These are phyloP conservation scores for Ephydatia muelleri DNA, from an alignment of 37 sponge, comb jelly and placozoan genomes.

Conservation along the genomic window DNA sequence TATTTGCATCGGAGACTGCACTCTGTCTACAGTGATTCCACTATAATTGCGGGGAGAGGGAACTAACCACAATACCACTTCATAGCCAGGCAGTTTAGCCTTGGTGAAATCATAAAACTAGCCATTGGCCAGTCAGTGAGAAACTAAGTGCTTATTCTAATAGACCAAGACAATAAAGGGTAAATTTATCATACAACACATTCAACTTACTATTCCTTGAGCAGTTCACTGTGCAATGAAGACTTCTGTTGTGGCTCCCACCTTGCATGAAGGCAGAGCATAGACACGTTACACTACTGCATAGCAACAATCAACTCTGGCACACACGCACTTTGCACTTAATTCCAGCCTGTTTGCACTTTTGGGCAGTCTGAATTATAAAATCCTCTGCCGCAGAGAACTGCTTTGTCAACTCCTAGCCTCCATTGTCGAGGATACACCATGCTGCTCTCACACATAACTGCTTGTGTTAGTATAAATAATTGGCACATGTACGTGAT, in stretches of 20 bases:
- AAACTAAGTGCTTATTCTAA: not conserved
- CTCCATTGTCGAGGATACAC: slow-evolving; percentile 44
- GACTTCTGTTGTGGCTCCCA: slow-evolving; percentile 51
- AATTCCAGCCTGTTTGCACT: slow-evolving; percentile 37
- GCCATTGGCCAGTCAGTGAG: too few species aligned
- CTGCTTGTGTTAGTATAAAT: too few species aligned
- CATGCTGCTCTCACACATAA: too few species aligned
- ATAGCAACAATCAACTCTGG: not conserved
- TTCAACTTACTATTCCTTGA: slow-evolving; percentile 60
- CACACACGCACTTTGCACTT: slow-evolving; percentile 14
- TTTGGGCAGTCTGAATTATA: slow-evolving; percentile 17
- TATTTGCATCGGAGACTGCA: slow-evolving; percentile 43
- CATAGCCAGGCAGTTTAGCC: not conserved
- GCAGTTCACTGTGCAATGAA: slow-evolving; percentile 60
- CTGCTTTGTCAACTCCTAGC: slow-evolving; percentile 38
- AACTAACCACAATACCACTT: not conserved
- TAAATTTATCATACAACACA: not conserved
- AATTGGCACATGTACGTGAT: too few species aligned
- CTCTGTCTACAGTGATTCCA: slow-evolving; percentile 46
- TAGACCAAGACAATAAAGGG: not conserved
- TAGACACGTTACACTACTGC: not conserved
- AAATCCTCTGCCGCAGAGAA: slow-evolving; percentile 29
- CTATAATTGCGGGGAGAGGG: slow-evolving; percentile 9
- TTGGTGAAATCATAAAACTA: too few species aligned
- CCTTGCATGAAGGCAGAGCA: slow-evolving; percentile 1